Evolutionary conservation across 2,888 invertebrate genomes (phyloP).

Genomic region (Plebejus melissa): DNA sequence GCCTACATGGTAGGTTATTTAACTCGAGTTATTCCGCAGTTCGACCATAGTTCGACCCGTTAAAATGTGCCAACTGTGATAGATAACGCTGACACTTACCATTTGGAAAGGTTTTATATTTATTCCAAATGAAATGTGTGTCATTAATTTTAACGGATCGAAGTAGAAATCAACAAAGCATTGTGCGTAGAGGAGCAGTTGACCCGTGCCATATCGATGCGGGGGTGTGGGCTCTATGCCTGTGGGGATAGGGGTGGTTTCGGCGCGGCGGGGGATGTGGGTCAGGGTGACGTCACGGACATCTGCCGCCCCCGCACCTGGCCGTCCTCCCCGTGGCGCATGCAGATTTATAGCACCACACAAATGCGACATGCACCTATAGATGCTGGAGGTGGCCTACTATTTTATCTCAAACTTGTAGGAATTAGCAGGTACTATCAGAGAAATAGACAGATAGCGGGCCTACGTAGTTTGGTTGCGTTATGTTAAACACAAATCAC

Average conservation of each 20-base stretch:
- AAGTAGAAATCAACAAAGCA: constrained; percentile 40
- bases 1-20: not conserved
- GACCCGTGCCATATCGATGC: constrained; percentile 34
- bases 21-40: not conserved
- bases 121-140: constrained; percentile 31
- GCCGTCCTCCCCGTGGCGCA: constrained; percentile 44
- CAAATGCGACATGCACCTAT: constrained; percentile 34
- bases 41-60: not conserved
- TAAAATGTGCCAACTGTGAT: not conserved
- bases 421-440: not conserved
- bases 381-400: constrained; percentile 28
- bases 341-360: constrained; percentile 60
- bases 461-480: not conserved
- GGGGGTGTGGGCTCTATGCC: constrained; percentile 30
- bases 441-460: not conserved
- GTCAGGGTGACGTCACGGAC: constrained; percentile 52
- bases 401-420: not conserved
- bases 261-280: constrained; percentile 47
- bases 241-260: constrained; percentile 31
- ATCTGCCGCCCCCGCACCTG: constrained; percentile 74
- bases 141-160: constrained; percentile 33
- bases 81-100: not conserved
- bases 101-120: constrained; percentile 11
- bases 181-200: constrained; percentile 45
- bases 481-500: not conserved